These are phyloP conservation scores for Condylostylus longicornis DNA, from an alignment of 1,140 invertebrate species.

Conservation along the genomic window DNA sequence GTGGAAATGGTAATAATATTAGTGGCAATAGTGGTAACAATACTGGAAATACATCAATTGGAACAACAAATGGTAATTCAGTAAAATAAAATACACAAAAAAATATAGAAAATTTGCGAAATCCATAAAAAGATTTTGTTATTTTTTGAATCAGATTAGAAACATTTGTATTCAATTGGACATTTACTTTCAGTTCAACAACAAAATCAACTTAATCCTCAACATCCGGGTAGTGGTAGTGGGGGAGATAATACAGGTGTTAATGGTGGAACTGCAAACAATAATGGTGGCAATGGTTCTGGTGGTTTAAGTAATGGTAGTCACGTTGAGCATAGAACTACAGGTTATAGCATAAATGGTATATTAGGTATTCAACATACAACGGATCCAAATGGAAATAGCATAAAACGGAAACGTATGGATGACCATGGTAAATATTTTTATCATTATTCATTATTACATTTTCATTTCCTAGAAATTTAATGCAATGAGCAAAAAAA, in stretches of 20 bases:
- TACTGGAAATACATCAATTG: conserved; percentile 4
- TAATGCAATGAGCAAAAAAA: too few species aligned
- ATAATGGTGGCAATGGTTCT: conserved; percentile 7
- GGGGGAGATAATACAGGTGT: not conserved
- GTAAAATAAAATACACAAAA: too few species aligned
- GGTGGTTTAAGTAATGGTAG: conserved; percentile 10
- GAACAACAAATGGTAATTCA: conserved; percentile 17
- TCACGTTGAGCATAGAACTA: conserved; percentile 35
- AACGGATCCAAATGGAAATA: conserved; percentile 50
- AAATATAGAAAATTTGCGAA: too few species aligned
- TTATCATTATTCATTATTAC: conserved; percentile 5
- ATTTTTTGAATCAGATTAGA: conserved; percentile 75
- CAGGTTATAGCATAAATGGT: conserved; percentile 88
- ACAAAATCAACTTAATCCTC: conserved; percentile 37
- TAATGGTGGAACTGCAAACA: not conserved
- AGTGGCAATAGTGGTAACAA: conserved; percentile 13
- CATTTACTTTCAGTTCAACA: too few species aligned
- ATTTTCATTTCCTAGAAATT: too few species aligned
- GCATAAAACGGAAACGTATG: conserved; percentile 53
- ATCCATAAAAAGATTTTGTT: too few species aligned
- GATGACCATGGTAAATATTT: conserved; percentile 45
- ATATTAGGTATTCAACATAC: conserved; percentile 73
- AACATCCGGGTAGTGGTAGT: conserved; percentile 15
- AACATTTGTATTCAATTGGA: too few species aligned
- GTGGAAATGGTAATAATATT: conserved; percentile 6